Base-by-base conservation (phyloP, 2,113 vertebrate genomes). In the Menura novaehollandiae region DNA sequence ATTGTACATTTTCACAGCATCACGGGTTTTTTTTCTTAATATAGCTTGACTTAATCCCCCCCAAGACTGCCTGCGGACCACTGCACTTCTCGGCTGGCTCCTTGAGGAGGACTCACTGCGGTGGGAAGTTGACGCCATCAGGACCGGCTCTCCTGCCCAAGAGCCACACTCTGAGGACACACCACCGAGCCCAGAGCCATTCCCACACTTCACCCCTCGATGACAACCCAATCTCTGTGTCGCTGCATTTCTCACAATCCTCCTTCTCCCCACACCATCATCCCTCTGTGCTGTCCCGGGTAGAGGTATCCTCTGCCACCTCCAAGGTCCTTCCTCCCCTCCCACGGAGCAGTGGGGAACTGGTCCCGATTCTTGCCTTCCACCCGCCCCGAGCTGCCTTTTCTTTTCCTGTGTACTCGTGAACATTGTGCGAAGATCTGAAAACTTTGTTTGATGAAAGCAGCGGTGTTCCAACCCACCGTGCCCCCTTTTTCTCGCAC, bases 401-500 rank as follows among this genome's bases (percentile, higher is more conserved):
- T 63, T 67, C 4, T 22, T 47, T 26, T 33, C 27, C 8, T 30
- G 8, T 28, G 9, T 1, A 13, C 11, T 72, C 11, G 9, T 6
- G 15, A 60, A 12, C 27, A 55, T 2, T 3, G 4, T 6, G 11
- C 19, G 39, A 15, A 2, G 4, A 51, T 3, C 44, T 33, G 30
- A 27, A 83, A 55, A 46, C 20, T 49, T 15, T 4, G 24, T 24
- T 22, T 4, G 2, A 9, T 22, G 20, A 21, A 33, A 60, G 14
- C 1, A 13, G 13, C 1, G 9, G 4, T 24, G 22, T 7, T 78
- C 5, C 14, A 69, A 43, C 4, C 11, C 24, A 13, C 7, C 1
- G 0, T 1, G 8, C 2, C 16, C 14, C 7, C 23, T 43, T 21
- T 13, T 44, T 13, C 17, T 23, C 4, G 1, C 41, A 59, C 13